phyloP scores from a whole-genome alignment of 2,113 vertebrate species.

The Aphelocoma coerulescens region DNA sequence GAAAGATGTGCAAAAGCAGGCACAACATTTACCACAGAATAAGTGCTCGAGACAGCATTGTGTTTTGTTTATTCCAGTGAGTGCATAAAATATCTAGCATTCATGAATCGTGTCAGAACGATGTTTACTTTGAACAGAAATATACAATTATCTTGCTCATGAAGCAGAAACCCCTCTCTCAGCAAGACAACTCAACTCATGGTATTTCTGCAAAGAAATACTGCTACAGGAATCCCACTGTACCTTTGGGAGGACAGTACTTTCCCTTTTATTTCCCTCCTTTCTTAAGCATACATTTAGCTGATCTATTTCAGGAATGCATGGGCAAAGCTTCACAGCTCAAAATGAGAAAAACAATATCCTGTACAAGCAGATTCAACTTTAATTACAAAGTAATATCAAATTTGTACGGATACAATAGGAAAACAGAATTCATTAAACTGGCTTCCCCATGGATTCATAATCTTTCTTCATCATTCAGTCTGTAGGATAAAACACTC shows the following conservation, averaged over 20 bases:
- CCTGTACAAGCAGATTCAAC: neutral
- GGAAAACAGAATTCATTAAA: neutral
- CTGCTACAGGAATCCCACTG: neutral
- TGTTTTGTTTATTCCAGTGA: neutral
- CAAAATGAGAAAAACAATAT: neutral
- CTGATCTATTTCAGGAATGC: neutral
- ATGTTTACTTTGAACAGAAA: conserved; percentile 21
- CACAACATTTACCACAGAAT: neutral
- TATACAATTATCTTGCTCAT: neutral
- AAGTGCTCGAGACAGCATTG: neutral
- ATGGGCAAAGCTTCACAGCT: neutral
- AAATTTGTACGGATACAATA: neutral
- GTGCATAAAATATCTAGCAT: neutral
- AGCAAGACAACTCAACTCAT: neutral
- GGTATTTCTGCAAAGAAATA: neutral
- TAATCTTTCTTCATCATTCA: neutral
- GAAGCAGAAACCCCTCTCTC: neutral
- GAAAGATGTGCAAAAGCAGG: neutral
- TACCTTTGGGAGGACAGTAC: neutral
- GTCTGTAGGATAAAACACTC: neutral
- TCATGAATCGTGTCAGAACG: neutral
- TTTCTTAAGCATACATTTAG: neutral
- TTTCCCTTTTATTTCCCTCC: neutral
- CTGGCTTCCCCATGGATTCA: neutral
- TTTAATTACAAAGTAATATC: neutral